Conservation (phyloP, 1,140 invertebrate species). For the Drosophila eugracilis region DNA sequence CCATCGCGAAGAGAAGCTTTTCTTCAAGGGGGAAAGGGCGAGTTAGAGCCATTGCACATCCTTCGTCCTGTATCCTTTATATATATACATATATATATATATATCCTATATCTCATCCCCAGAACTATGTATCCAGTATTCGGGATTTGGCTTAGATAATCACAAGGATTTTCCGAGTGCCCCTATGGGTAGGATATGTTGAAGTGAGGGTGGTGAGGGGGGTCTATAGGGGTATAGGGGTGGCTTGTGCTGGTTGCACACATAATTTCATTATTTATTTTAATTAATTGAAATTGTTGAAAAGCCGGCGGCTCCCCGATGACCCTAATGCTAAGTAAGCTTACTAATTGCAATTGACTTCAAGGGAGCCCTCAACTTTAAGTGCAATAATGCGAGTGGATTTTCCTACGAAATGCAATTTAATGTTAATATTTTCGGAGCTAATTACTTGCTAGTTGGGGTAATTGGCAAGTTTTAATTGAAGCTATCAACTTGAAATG, state of each 20-base stretch:
- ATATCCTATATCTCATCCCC: slow-evolving; percentile 15
- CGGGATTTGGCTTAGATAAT: slow-evolving; percentile 48
- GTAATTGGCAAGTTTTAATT: background rate
- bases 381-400: slow-evolving; percentile 5
- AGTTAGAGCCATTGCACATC: slow-evolving; percentile 23
- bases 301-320: slow-evolving; percentile 35
- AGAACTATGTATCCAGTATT: slow-evolving; percentile 45
- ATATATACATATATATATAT: background rate
- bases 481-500: background rate
- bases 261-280: slow-evolving; percentile 76
- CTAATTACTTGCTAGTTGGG: background rate
- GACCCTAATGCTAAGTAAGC: slow-evolving; percentile 48
- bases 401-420: background rate
- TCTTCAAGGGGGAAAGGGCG: too few relatives aligned
- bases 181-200: background rate
- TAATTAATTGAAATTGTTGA: slow-evolving; percentile 77
- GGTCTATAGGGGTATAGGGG: too few relatives aligned
- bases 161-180: background rate
- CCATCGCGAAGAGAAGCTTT: slow-evolving; percentile 23
- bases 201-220: too few relatives aligned
- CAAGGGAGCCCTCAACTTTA: slow-evolving; percentile 9
- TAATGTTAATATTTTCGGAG: background rate
- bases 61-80: background rate
- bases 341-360: slow-evolving; percentile 60
- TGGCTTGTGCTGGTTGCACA: too few relatives aligned